Percentiles rank a stretch among this genome's conserved stretches.
Conservation (phyloP, 2,113 vertebrate species). For the Pyrgilauda ruficollis region DNA sequence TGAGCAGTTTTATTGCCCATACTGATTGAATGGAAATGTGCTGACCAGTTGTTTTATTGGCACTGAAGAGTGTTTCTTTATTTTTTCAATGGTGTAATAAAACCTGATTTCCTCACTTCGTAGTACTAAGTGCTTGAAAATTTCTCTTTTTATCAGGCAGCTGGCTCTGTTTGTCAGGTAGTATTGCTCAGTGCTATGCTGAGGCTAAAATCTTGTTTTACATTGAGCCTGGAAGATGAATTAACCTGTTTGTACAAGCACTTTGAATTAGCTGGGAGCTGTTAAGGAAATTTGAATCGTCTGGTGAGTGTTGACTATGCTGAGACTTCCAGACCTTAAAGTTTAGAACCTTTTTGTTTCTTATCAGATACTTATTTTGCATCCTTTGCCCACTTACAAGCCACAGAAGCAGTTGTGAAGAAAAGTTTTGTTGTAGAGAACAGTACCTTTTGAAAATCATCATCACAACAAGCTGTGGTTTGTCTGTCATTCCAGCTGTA, state of each 20-base stretch:
- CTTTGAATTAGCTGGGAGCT: background rate
- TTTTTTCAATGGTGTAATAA: slow-evolving; percentile 12
- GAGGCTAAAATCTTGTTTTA: background rate
- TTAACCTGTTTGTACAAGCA: background rate
- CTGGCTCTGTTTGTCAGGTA: background rate
- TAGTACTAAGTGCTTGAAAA: background rate
- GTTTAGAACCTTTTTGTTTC: background rate
- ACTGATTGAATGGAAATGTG: background rate
- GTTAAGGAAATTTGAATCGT: background rate
- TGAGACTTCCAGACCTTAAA: background rate
- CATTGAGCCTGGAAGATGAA: background rate
- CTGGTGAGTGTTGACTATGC: background rate
- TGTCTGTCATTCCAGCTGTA: background rate
- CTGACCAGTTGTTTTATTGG: background rate
- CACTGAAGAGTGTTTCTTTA: background rate
- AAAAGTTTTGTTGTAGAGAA: background rate
- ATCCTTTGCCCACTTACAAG: background rate
- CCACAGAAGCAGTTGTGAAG: background rate
- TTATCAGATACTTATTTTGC: background rate
- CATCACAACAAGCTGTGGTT: background rate
- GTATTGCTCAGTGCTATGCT: background rate
- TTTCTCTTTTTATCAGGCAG: background rate
- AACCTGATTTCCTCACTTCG: background rate
- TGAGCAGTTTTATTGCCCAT: background rate
- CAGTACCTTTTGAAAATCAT: background rate